phyloP scores from a whole-genome alignment of 2,113 vertebrate genomes.

The Oplegnathus fasciatus region DNA sequence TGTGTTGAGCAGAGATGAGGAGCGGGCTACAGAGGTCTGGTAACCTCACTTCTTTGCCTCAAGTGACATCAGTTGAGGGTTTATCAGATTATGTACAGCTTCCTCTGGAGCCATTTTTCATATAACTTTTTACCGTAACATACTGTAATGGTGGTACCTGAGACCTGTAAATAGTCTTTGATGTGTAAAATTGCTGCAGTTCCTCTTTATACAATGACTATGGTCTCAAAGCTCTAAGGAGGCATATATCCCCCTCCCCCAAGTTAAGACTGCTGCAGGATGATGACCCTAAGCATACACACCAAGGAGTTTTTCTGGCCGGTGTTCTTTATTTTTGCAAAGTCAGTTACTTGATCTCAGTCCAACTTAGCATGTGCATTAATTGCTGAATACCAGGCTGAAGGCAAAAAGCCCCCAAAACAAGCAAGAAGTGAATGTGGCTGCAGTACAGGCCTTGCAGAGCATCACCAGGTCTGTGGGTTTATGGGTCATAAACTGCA shows the following conservation, averaged over 20 bases:
- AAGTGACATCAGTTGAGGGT: neutral
- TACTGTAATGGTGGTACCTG: no score
- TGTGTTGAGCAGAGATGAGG: neutral
- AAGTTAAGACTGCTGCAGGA: neutral
- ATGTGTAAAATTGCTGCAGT: neutral
- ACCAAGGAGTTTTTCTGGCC: neutral
- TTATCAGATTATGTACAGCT: neutral
- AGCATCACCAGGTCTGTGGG: neutral
- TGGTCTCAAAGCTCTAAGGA: neutral
- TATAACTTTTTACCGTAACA: no score
- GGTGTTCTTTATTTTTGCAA: neutral
- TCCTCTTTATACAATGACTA: neutral
- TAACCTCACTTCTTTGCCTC: neutral
- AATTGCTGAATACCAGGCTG: constrained; percentile 11
- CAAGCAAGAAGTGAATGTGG: neutral
- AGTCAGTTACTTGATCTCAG: constrained; percentile 5
- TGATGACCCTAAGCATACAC: neutral
- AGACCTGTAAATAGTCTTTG: neutral
- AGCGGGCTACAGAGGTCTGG: neutral
- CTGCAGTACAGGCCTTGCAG: neutral
- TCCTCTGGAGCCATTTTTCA: neutral
- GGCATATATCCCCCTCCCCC: no score
- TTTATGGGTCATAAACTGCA: constrained; percentile 6
- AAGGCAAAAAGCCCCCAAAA: constrained; percentile 8
- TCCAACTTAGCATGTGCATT: constrained; percentile 15